Evolutionary conservation across 2,888 invertebrate species (phyloP).

Genomic region (Erpobdella octoculata): DNA sequence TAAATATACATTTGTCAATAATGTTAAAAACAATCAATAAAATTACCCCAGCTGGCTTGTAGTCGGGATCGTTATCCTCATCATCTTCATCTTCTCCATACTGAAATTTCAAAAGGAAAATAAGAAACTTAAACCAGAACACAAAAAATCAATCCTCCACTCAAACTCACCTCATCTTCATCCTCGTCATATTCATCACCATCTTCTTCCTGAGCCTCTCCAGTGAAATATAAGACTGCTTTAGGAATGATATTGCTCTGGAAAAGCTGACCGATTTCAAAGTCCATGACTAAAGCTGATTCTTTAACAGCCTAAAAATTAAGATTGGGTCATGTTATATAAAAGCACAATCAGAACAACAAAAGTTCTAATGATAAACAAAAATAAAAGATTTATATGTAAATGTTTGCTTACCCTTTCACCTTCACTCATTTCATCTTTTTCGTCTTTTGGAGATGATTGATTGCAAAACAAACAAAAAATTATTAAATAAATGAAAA

Average conservation of each 20-base stretch:
- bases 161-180: not conserved
- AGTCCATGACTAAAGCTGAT: slow-evolving; percentile 15
- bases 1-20: too few species aligned
- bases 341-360: too few species aligned
- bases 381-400: not conserved
- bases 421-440: not conserved
- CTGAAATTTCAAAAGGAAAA: not conserved
- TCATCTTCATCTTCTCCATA: not conserved
- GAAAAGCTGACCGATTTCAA: slow-evolving; percentile 28
- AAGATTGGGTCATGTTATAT: too few species aligned
- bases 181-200: slow-evolving; percentile 11
- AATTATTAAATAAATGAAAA: not conserved
- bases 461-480: not conserved
- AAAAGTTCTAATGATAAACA: not conserved
- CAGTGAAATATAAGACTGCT: slow-evolving; percentile 30
- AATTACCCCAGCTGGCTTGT: not conserved
- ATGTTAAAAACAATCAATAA: too few species aligned
- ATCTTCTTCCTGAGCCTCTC: slow-evolving; percentile 29
- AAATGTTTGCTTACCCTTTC: not conserved
- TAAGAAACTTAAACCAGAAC: not conserved
- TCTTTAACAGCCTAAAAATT: not conserved
- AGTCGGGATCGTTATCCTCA: slow-evolving; percentile 6
- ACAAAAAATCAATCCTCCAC: not conserved
- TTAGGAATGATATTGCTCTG: slow-evolving; percentile 24
- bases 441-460: not conserved